Evolutionary conservation across 2,888 invertebrate species (phyloP).

Genomic region (Acronicta leporina): DNA sequence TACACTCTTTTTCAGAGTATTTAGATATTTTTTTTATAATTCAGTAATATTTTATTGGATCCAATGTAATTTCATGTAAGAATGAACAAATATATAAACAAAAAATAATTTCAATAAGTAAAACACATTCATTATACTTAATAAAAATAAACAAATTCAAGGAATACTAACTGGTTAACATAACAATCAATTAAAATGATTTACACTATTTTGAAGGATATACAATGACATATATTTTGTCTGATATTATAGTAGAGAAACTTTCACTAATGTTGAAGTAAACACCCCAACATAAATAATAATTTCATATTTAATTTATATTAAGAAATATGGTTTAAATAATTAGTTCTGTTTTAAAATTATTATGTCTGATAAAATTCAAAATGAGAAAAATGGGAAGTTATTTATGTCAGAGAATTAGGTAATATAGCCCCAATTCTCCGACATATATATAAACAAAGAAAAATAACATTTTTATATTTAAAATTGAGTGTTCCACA

Average conservation of each 20-base stretch:
- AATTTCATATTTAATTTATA: background rate
- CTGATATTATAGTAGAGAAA: background rate
- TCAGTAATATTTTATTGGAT: constrained; percentile 28
- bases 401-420: too few relatives aligned
- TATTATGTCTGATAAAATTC: constrained; percentile 2
- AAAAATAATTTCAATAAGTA: too few relatives aligned
- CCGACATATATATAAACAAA: too few relatives aligned
- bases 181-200: too few relatives aligned
- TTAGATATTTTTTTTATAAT: constrained; percentile 8
- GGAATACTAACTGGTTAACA: background rate
- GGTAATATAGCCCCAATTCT: too few relatives aligned
- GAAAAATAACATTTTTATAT: too few relatives aligned
- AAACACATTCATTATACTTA: background rate
- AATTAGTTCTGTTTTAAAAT: constrained; percentile 12
- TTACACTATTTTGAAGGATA: too few relatives aligned
- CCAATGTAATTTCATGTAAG: constrained; percentile 17
- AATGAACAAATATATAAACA: background rate
- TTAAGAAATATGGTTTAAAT: constrained; percentile 2
- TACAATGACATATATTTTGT: too few relatives aligned
- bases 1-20: constrained; percentile 13
- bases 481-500: background rate
- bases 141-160: background rate
- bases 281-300: background rate
- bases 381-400: constrained; percentile 31
- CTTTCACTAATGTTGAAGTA: background rate